A percentile compares a stretch with the other conserved stretches of the same genome.
Evolutionary conservation across 1,140 invertebrate species (phyloP).

Genomic region (Solen grandis): DNA sequence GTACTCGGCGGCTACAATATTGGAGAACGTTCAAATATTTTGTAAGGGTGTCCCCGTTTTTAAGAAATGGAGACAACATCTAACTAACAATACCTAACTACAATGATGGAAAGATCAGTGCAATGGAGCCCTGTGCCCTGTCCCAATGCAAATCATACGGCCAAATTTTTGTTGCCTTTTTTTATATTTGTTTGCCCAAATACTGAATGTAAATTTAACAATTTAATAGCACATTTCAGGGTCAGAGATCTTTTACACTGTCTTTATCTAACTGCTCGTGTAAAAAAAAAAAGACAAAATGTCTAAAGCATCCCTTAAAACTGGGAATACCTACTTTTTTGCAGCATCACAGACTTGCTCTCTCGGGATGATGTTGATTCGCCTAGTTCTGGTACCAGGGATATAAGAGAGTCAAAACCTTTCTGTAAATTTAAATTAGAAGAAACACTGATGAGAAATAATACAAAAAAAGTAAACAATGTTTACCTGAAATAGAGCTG

Average conservation of each 20-base stretch:
- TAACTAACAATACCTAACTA: slow-evolving; percentile 44
- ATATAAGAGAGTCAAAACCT: slow-evolving; percentile 96
- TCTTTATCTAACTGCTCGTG: background rate
- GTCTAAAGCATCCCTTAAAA: background rate
- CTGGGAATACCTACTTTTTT: slow-evolving; percentile 86
- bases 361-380: slow-evolving; percentile 94
- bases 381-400: slow-evolving; percentile 91
- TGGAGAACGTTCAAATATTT: slow-evolving; percentile 69
- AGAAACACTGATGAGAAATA: slow-evolving; percentile 33
- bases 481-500: slow-evolving; percentile 7
- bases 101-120: no score
- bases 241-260: no score
- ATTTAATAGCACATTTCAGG: no score
- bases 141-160: background rate
- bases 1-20: slow-evolving; percentile 88
- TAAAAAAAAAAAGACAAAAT: background rate
- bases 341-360: slow-evolving; percentile 95
- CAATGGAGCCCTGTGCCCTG: background rate
- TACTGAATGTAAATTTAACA: no score
- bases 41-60: slow-evolving; percentile 64
- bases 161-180: background rate
- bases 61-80: slow-evolving; percentile 34
- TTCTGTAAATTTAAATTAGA: slow-evolving; percentile 82
- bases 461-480: slow-evolving; percentile 7
- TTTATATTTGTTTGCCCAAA: no score